Evolutionary conservation across 2,888 invertebrate species (phyloP).

Genomic region (Eupithecia centaureata): DNA sequence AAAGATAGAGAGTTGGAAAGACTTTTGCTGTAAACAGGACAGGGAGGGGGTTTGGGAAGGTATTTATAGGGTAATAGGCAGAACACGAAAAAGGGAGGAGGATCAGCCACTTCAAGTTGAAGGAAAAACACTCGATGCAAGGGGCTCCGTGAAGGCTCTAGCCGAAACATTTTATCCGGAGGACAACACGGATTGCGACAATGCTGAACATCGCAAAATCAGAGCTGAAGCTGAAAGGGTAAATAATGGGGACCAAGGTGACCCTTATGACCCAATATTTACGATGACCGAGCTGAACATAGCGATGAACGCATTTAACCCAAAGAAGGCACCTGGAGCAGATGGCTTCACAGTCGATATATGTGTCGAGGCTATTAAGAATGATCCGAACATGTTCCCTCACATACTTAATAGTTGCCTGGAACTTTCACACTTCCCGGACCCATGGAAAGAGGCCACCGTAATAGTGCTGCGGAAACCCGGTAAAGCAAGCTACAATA

Average conservation of each 20-base stretch:
- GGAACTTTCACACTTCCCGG: background rate
- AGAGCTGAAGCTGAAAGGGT: background rate
- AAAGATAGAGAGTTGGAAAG: too few species aligned
- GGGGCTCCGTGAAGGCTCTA: background rate
- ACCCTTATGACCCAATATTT: background rate
- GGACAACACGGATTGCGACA: background rate
- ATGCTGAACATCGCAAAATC: background rate
- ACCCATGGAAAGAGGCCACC: background rate
- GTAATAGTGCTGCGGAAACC: slow-evolving; percentile 4
- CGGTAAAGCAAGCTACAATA: background rate
- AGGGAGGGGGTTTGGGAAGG: too few species aligned
- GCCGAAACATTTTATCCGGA: background rate
- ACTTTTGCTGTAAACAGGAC: too few species aligned
- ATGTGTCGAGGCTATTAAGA: too few species aligned
- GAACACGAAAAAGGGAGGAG: background rate
- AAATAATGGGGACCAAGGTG: background rate
- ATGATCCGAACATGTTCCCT: background rate
- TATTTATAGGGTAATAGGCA: background rate
- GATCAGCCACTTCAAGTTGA: background rate
- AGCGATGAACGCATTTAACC: too few species aligned
- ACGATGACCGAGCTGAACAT: too few species aligned
- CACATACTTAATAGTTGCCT: background rate
- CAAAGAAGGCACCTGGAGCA: background rate
- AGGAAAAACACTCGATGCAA: background rate
- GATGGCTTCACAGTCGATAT: too few species aligned